Evolutionary conservation across 2,113 vertebrate species (phyloP).

Genomic region (Lipophrys pholis): DNA sequence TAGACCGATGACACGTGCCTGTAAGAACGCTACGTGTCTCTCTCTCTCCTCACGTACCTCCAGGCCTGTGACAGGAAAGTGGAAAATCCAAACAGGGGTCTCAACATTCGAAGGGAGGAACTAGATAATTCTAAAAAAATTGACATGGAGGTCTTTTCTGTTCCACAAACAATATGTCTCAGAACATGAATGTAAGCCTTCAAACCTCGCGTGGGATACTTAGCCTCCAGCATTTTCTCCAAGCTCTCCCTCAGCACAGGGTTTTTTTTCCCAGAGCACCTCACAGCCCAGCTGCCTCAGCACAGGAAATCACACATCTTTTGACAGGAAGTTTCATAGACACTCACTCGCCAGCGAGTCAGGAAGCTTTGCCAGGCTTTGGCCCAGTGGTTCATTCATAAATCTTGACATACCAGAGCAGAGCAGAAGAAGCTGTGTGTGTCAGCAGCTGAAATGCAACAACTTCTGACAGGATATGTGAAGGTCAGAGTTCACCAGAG

Average conservation of each 20-base stretch:
- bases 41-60: conserved; percentile 23
- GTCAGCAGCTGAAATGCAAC: conserved; percentile 19
- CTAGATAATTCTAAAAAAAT: neutral
- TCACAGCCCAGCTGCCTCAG: conserved; percentile 60
- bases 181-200: neutral
- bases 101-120: conserved; percentile 4
- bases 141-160: neutral
- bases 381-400: conserved; percentile 65
- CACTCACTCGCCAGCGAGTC: conserved; percentile 46
- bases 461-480: conserved; percentile 59
- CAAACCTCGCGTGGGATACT: conserved; percentile 4
- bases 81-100: conserved; percentile 12
- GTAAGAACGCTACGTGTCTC: conserved; percentile 40
- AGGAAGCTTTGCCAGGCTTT: conserved; percentile 65
- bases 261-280: conserved; percentile 62
- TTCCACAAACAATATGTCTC: neutral
- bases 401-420: conserved; percentile 55
- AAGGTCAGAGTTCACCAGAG: conserved; percentile 47
- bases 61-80: conserved; percentile 25
- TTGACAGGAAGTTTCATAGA: conserved; percentile 74
- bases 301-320: conserved; percentile 68
- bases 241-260: conserved; percentile 15
- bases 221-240: conserved; percentile 14
- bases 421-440: conserved; percentile 24
- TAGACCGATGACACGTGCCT: conserved; percentile 52